These are phyloP conservation scores for Cynodonichthys magdalenae DNA, from an alignment of 2,797 vertebrate genomes.

Conservation along the genomic window DNA sequence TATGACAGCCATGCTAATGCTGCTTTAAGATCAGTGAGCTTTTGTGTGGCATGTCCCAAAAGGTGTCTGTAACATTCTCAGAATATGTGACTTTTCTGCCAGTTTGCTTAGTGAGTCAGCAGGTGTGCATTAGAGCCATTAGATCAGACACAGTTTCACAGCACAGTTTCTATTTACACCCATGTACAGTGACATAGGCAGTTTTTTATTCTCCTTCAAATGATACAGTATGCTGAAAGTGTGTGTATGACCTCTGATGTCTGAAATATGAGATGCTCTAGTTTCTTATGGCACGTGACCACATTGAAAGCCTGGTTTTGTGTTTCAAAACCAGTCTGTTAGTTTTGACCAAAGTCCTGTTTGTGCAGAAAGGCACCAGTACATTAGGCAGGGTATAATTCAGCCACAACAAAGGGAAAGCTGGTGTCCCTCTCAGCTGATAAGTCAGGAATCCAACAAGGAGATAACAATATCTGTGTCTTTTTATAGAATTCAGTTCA, in stretches of 20 bases:
- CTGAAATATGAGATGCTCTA: not conserved
- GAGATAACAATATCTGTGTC: slow-evolving; percentile 42
- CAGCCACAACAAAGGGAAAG: slow-evolving; percentile 18
- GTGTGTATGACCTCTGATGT: slow-evolving; percentile 5
- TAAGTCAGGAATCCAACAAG: slow-evolving; percentile 50
- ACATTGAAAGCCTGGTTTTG: slow-evolving; percentile 2
- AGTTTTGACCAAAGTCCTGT: slow-evolving; percentile 12
- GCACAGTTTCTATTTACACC: slow-evolving; percentile 58
- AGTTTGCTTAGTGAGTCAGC: slow-evolving; percentile 59
- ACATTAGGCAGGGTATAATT: slow-evolving; percentile 34
- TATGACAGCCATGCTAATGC: not conserved
- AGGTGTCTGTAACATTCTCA: slow-evolving; percentile 8
- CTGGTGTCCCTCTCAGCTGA: slow-evolving; percentile 43
- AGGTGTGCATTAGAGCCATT: slow-evolving; percentile 58
- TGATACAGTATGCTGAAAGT: not conserved
- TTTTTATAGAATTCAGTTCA: slow-evolving; percentile 20
- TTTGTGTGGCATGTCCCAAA: slow-evolving; percentile 3
- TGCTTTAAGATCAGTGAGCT: not conserved
- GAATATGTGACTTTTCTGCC: slow-evolving; percentile 28
- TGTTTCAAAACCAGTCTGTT: slow-evolving; percentile 16
- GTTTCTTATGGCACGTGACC: slow-evolving; percentile 7
- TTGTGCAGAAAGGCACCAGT: slow-evolving; percentile 13
- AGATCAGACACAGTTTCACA: slow-evolving; percentile 46
- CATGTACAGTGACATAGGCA: slow-evolving; percentile 23
- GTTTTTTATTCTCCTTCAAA: slow-evolving; percentile 23